These are phyloP conservation scores for Taurulus bubalis DNA, from an alignment of 2,113 vertebrate species.

Conservation along the genomic window DNA sequence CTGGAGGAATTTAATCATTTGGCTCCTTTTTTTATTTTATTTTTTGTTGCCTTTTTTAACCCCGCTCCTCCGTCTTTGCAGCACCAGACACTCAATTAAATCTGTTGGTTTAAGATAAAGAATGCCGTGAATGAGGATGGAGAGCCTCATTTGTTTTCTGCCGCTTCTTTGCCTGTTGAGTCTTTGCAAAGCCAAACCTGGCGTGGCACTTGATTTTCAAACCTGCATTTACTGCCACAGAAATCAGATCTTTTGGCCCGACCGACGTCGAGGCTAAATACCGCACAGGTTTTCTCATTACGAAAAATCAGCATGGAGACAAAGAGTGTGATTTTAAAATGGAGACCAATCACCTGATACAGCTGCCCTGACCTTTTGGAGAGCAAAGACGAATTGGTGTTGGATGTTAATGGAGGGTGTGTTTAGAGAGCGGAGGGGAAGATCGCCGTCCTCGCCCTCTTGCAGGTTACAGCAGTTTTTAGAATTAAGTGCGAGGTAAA, in stretches of 20 bases:
- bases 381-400: slow-evolving; percentile 7
- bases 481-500: slow-evolving; percentile 34
- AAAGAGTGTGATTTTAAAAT: slow-evolving; percentile 33
- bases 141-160: background rate
- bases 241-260: background rate
- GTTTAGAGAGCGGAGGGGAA: slow-evolving; percentile 16
- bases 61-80: slow-evolving; percentile 18
- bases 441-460: slow-evolving; percentile 1
- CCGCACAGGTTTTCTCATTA: background rate
- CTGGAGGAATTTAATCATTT: slow-evolving; percentile 9
- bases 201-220: background rate
- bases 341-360: slow-evolving; percentile 14
- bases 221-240: background rate
- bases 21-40: background rate
- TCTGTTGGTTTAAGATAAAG: slow-evolving; percentile 44
- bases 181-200: background rate
- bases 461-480: slow-evolving; percentile 2
- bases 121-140: background rate
- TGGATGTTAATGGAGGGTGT: slow-evolving; percentile 39
- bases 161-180: background rate
- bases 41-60: slow-evolving; percentile 5
- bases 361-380: slow-evolving; percentile 64
- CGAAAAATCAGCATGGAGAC: slow-evolving; percentile 9
- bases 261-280: background rate
- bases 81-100: slow-evolving; percentile 18